These are phyloP conservation scores for Cyclina sinensis DNA, from an alignment of 1,140 invertebrate genomes.

Conservation along the genomic window DNA sequence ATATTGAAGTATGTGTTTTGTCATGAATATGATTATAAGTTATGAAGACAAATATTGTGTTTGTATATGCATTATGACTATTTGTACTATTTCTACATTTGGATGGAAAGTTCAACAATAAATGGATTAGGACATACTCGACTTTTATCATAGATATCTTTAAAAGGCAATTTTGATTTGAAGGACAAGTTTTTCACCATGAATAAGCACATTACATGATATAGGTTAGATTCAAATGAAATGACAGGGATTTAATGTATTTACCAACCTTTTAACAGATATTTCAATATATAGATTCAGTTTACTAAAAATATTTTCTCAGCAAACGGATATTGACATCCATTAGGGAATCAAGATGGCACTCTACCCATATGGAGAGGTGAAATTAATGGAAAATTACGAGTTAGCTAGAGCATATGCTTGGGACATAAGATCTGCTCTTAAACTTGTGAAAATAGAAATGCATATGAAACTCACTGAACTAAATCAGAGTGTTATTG, in stretches of 20 bases:
- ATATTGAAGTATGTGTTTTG: constrained; percentile 5
- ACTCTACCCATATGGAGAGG: constrained; percentile 49
- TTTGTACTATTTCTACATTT: constrained; percentile 19
- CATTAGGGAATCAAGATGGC: constrained; percentile 40
- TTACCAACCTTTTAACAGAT: constrained; percentile 23
- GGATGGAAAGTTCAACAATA: constrained; percentile 16
- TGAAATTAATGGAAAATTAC: constrained; percentile 65
- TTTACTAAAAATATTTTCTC: constrained; percentile 9
- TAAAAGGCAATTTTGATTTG: constrained; percentile 40
- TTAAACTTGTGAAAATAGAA: constrained; percentile 57
- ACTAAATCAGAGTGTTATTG: constrained; percentile 32
- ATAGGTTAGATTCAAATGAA: neutral
- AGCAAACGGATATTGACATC: neutral
- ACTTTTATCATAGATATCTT: constrained; percentile 9
- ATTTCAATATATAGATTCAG: neutral
- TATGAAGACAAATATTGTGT: neutral
- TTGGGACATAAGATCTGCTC: constrained; percentile 46
- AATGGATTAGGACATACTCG: neutral
- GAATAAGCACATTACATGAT: constrained; percentile 14
- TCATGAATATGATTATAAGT: constrained; percentile 17
- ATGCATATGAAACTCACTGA: constrained; percentile 59
- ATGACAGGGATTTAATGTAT: neutral
- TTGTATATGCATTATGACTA: neutral
- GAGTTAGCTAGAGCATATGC: constrained; percentile 57
- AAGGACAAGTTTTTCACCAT: constrained; percentile 19